Percentiles rank a stretch among this genome's conserved stretches.
Evolutionary conservation across 2,888 invertebrate genomes (phyloP).

Genomic region (Podotricha telesiphe): DNA sequence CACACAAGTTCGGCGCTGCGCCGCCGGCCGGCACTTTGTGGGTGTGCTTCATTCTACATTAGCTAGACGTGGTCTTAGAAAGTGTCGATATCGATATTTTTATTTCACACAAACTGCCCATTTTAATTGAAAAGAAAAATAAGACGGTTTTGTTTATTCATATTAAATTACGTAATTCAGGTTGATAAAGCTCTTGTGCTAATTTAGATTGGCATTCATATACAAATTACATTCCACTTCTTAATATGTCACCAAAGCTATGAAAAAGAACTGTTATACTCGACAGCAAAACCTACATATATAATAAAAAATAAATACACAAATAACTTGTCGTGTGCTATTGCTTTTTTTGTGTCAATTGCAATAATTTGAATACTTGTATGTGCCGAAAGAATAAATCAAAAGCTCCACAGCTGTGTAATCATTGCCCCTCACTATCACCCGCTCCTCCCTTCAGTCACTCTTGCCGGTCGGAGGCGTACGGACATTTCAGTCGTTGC

Average conservation of each 20-base stretch:
- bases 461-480: constrained; percentile 60
- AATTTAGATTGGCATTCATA: no score
- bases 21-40: constrained; percentile 47
- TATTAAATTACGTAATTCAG: no score
- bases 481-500: constrained; percentile 58
- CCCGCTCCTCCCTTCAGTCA: constrained; percentile 67
- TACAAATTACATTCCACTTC: no score
- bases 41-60: constrained; percentile 35
- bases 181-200: no score
- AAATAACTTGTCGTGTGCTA: neutral
- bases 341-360: neutral
- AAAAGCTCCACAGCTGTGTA: constrained; percentile 21
- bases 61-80: constrained; percentile 13
- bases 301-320: neutral
- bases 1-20: constrained; percentile 32
- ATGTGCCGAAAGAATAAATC: constrained; percentile 7
- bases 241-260: neutral
- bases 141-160: no score
- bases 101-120: neutral
- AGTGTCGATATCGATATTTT: constrained; percentile 25
- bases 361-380: constrained; percentile 1
- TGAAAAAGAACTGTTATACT: neutral
- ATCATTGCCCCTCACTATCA: constrained; percentile 39
- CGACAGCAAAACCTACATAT: neutral
- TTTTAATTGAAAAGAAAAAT: no score